phyloP scores from a whole-genome alignment of 2,888 invertebrate genomes.

The Fissipunctia ypsillon region DNA sequence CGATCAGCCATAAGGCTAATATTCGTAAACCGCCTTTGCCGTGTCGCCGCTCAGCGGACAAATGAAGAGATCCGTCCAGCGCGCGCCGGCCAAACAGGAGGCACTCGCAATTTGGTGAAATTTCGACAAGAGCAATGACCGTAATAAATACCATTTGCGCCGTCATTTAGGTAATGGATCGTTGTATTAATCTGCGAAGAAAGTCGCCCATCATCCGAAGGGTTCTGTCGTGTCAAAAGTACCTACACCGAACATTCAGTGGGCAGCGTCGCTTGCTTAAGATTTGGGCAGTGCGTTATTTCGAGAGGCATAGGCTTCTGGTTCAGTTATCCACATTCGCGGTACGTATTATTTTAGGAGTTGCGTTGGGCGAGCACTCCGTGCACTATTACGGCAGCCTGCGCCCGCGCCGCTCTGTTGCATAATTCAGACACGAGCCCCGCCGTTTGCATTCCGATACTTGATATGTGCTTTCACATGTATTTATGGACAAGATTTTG shows the following conservation, averaged over 20 bases:
- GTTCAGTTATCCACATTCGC: conserved; percentile 69
- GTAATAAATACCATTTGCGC: conserved; percentile 81
- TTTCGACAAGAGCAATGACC: conserved; percentile 77
- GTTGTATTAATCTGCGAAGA: conserved; percentile 68
- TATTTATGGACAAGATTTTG: conserved; percentile 91
- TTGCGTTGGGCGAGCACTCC: conserved; percentile 78
- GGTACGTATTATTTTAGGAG: conserved; percentile 84
- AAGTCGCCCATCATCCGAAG: conserved; percentile 32
- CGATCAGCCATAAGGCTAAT: conserved; percentile 82
- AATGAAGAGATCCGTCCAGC: conserved; percentile 82
- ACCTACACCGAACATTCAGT: neutral
- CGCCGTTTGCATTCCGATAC: conserved; percentile 90
- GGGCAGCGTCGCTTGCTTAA: conserved; percentile 27
- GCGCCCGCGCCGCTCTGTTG: conserved; percentile 86
- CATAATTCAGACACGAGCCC: conserved; percentile 90
- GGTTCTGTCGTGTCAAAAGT: conserved; percentile 31
- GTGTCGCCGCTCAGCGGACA: conserved; percentile 77
- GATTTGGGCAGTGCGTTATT: conserved; percentile 75
- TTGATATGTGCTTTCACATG: conserved; percentile 91
- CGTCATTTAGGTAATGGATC: conserved; percentile 82
- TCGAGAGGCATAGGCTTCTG: conserved; percentile 67
- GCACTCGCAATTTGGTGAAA: conserved; percentile 77
- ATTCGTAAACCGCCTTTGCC: conserved; percentile 81
- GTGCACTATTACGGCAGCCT: conserved; percentile 86
- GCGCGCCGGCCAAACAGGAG: conserved; percentile 58